phyloP scores from a whole-genome alignment of 2,113 vertebrate genomes.

The Petromus typicus region DNA sequence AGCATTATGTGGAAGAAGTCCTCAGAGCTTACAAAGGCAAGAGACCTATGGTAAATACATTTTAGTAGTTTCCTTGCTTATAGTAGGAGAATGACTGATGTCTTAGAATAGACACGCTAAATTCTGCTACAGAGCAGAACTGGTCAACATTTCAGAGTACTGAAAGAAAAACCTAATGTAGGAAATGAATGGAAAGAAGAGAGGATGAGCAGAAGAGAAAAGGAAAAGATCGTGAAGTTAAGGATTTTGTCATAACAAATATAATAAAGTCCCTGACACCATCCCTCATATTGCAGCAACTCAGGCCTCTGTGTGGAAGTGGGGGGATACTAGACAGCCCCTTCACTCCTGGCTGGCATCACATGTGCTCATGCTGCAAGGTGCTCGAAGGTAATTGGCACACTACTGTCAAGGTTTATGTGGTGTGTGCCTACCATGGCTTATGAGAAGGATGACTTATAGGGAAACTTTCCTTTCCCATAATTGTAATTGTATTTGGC shows the following conservation, averaged over 20 bases:
- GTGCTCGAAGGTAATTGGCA: not conserved
- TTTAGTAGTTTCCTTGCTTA: slow-evolving; percentile 3
- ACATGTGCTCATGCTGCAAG: not conserved
- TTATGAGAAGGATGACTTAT: slow-evolving; percentile 1
- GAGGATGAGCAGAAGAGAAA: not conserved
- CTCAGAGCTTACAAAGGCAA: not conserved
- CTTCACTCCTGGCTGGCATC: not conserved
- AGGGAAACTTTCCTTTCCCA: not conserved
- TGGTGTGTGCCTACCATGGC: not conserved
- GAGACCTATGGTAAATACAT: slow-evolving; percentile 1
- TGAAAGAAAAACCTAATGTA: not conserved
- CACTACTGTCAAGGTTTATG: slow-evolving; percentile 2
- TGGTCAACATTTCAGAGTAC: slow-evolving; percentile 1
- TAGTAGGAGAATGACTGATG: not conserved
- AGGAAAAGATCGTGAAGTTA: not conserved
- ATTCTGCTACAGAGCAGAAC: slow-evolving; percentile 5
- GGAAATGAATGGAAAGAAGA: not conserved
- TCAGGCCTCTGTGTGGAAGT: not conserved
- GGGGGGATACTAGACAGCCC: not conserved
- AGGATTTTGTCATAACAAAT: not conserved
- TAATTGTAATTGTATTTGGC: not conserved
- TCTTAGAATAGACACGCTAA: not conserved
- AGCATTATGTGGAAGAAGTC: not conserved
- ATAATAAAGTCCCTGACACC: not conserved
- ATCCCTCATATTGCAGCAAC: not conserved